Evolutionary conservation across 2,113 vertebrate species (phyloP), one percentile per base, ranked within the genome.

Genomic region (Nothocercus nigrocapillus): DNA sequence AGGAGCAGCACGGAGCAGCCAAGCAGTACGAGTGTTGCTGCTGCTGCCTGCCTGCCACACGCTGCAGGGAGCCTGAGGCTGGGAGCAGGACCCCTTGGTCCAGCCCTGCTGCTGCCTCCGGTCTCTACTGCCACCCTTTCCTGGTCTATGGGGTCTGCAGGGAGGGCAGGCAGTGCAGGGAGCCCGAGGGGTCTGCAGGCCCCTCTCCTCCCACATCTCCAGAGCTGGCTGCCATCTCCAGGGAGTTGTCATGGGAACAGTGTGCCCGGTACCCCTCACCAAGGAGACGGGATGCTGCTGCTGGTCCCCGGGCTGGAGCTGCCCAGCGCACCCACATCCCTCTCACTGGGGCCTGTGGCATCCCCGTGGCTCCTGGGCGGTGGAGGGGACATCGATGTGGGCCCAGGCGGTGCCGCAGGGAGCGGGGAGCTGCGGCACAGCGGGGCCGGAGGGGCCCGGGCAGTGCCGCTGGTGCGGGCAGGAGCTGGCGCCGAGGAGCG

Each of bases 201-300:
- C 83, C 88, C 66, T 53, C 1, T 7, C 83, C 73, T 84, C 94
- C 79, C 32, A 11, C 88, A 45, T 62, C 85, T 95, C 72, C 79
- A 7, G 0, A 61, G 28, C 27, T 0, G 2, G 6, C 34, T 56
- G 88, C 89, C 40, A 62, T 82, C 90, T 88, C 83, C 14, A 0
- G 16, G 92, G 92, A 97, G 95, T 97, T 96, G 96, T 95, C 96
- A 97, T 97, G 94, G 96, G 90, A 97, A 96, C 95, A 0, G 32
- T 42, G 76, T 0, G 1, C 53, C 38, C 70, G 85, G 90, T 93
- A 85, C 96, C 96, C 94, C 96, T 77, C 82, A 45, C 24, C 61
- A 63, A 11, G 76, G 61, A 69, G 72, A 94, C 90, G 14, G n/a
- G 32, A 27, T 30, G 20, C 7, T 7, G 14, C 12, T 82, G 47